Conservation (phyloP, 2,888 invertebrate species). For the Temnothorax rugatulus region DNA sequence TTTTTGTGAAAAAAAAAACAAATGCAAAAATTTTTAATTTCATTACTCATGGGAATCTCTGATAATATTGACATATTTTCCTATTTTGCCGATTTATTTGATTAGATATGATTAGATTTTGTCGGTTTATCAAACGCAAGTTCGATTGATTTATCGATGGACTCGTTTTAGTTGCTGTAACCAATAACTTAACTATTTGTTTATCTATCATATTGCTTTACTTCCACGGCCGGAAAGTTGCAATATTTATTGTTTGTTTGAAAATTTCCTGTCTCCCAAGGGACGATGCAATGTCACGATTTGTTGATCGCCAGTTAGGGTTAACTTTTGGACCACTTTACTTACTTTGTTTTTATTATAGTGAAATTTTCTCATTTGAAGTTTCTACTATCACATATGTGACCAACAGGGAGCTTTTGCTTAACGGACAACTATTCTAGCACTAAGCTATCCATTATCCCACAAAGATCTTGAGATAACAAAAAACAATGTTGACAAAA, state of each 20-base stretch:
- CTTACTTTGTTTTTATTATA: neutral
- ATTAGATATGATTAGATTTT: neutral
- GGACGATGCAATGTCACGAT: neutral
- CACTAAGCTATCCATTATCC: neutral
- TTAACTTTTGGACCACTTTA: neutral
- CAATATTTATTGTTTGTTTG: neutral
- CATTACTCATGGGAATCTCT: constrained; percentile 25
- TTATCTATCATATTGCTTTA: neutral
- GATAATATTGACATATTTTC: neutral
- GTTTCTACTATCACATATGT: neutral
- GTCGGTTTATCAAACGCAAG: neutral
- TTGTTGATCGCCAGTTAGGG: neutral
- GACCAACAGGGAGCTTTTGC: neutral
- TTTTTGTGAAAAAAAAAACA: neutral
- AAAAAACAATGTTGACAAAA: neutral
- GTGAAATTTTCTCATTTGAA: neutral
- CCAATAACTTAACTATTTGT: neutral
- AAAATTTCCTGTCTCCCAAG: no score
- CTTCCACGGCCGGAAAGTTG: no score
- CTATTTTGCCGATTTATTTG: neutral
- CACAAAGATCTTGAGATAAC: neutral
- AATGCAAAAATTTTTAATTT: constrained; percentile 43
- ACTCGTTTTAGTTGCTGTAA: neutral
- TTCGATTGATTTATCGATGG: neutral
- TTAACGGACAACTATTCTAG: neutral